A percentile compares a stretch with the other conserved stretches of the same genome.
Evolutionary conservation across 23 tunicate species (phyloP).

Genomic region (Ascidia mentula): DNA sequence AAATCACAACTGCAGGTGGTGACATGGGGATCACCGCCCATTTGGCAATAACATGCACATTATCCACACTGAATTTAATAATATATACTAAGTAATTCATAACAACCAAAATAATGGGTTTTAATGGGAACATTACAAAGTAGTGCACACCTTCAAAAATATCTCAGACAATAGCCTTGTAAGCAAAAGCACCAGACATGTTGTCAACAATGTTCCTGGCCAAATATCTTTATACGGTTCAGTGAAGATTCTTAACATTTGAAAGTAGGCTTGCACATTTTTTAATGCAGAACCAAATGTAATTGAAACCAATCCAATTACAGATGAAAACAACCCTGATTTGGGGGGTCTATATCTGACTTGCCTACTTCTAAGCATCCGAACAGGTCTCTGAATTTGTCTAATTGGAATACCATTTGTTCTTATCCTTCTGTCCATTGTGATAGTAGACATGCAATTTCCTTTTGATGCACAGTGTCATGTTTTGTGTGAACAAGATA

Average conservation of each 20-base stretch:
- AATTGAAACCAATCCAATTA: neutral
- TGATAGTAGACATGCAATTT: no score
- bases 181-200: conserved; percentile 5
- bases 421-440: neutral
- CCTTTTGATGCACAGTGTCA: no score
- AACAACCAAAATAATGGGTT: no score
- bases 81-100: no score
- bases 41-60: no score
- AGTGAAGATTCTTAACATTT: neutral
- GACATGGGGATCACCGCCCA: no score
- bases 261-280: neutral
- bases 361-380: neutral
- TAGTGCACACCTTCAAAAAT: conserved; percentile 22
- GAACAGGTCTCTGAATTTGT: neutral
- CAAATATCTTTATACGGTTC: conserved; percentile 19
- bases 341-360: neutral
- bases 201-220: neutral
- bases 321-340: neutral
- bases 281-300: neutral
- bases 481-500: no score
- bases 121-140: no score
- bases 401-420: neutral
- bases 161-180: conserved; percentile 6
- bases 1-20: no score
- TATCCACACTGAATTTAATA: no score